A percentile compares a stretch with the other conserved stretches of the same genome.
These are phyloP conservation scores for Pseudanteris insignis DNA, from an alignment of 2,888 invertebrate species.

Conservation along the genomic window DNA sequence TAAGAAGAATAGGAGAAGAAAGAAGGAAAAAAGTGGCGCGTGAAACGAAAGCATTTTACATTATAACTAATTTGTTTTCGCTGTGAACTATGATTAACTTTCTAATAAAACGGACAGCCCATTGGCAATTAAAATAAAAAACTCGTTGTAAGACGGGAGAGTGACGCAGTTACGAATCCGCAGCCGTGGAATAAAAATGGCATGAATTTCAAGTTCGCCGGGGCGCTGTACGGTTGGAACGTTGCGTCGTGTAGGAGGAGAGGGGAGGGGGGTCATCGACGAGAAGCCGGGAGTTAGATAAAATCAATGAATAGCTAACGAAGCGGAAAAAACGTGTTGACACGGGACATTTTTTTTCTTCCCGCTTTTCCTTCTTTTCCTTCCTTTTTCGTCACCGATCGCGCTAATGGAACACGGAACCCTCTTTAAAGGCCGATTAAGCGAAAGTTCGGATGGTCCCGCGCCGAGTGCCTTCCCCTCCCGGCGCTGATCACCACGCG, in stretches of 20 bases:
- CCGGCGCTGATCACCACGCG: slow-evolving; percentile 28
- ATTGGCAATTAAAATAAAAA: too few species aligned
- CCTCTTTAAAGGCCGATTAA: slow-evolving; percentile 35
- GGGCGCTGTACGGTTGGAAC: slow-evolving; percentile 7
- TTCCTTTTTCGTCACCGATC: slow-evolving; percentile 24
- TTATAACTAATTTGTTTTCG: too few species aligned
- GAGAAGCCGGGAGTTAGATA: slow-evolving; percentile 23
- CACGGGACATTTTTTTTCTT: too few species aligned
- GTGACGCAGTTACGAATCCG: too few species aligned
- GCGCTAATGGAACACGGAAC: slow-evolving; percentile 37
- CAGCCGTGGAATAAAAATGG: slow-evolving; percentile 4
- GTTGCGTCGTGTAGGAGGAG: slow-evolving; percentile 16
- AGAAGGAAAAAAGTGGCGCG: too few species aligned
- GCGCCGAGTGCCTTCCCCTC: slow-evolving; percentile 54
- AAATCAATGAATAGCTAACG: slow-evolving; percentile 40
- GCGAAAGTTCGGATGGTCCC: slow-evolving; percentile 59
- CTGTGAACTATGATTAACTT: too few species aligned
- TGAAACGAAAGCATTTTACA: too few species aligned
- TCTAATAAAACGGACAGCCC: too few species aligned
- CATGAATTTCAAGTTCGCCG: slow-evolving; percentile 12
- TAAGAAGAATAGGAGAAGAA: too few species aligned
- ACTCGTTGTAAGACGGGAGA: too few species aligned
- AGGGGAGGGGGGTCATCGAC: too few species aligned
- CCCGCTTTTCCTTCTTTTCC: too few species aligned
- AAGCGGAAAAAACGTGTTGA: slow-evolving; percentile 37